These are phyloP conservation scores for Drosophila bunnanda DNA, from an alignment of 2,888 invertebrate genomes.

Conservation along the genomic window DNA sequence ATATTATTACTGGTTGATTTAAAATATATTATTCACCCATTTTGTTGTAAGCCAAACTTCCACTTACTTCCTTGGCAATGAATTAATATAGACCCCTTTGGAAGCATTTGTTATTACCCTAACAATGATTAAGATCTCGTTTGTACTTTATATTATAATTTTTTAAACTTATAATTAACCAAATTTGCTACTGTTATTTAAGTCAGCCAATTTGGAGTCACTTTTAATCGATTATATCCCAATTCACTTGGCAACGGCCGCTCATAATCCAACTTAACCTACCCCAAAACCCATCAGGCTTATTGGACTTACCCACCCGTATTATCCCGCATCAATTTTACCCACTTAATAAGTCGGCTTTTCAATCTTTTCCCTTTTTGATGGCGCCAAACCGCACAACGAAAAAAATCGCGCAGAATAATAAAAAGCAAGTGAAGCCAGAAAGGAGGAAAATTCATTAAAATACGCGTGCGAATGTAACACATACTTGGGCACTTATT, in stretches of 20 bases:
- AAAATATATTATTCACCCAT: too few relatives aligned
- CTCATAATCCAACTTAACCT: slow-evolving; percentile 5
- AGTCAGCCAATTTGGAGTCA: background rate
- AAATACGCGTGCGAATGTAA: slow-evolving; percentile 13
- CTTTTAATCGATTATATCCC: background rate
- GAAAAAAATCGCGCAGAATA: background rate
- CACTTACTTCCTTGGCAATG: too few relatives aligned
- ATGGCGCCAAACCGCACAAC: slow-evolving; percentile 29
- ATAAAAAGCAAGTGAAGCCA: slow-evolving; percentile 1
- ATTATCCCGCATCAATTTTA: slow-evolving; percentile 9
- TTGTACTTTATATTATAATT: too few relatives aligned
- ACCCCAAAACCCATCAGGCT: slow-evolving; percentile 5
- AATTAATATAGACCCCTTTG: too few relatives aligned
- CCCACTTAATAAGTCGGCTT: slow-evolving; percentile 24
- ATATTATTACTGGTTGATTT: too few relatives aligned
- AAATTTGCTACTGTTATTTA: background rate
- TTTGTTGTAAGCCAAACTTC: too few relatives aligned
- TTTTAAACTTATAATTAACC: background rate
- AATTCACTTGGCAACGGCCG: background rate
- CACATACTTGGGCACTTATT: slow-evolving; percentile 45
- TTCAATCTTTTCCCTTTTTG: slow-evolving; percentile 9
- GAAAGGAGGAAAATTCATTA: slow-evolving; percentile 15
- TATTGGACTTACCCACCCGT: slow-evolving; percentile 3
- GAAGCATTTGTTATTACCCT: too few relatives aligned
- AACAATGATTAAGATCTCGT: too few relatives aligned